phyloP scores from a whole-genome alignment of 2,888 invertebrate species.

The Keiferia lycopersicella region DNA sequence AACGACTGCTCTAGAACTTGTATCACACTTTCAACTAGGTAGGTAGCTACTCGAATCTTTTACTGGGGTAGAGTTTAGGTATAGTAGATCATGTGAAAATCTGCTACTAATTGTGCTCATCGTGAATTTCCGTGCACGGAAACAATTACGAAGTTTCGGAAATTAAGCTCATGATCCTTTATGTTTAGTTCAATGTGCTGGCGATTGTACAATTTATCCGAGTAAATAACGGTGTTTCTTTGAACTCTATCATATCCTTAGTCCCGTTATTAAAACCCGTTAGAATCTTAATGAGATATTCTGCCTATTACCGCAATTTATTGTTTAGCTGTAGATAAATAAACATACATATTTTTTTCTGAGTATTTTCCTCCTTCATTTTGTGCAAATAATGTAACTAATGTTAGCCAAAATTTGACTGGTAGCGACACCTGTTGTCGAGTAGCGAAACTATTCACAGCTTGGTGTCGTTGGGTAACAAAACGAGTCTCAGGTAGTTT shows the following conservation, averaged over 20 bases:
- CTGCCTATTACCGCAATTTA: background rate
- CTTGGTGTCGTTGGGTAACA: too few species aligned
- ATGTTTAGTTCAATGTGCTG: too few species aligned
- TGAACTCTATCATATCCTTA: conserved; percentile 24
- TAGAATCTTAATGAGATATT: background rate
- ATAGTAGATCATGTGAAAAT: too few species aligned
- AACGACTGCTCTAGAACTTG: too few species aligned
- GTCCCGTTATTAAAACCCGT: conserved; percentile 35
- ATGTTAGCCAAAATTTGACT: background rate
- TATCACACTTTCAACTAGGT: too few species aligned
- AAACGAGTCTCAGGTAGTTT: background rate
- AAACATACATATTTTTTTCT: too few species aligned
- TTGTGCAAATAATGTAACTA: background rate
- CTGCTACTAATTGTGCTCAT: too few species aligned
- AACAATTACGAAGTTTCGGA: too few species aligned
- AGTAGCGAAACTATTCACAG: conserved; percentile 20
- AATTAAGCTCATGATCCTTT: too few species aligned
- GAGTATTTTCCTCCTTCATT: background rate
- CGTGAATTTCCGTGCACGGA: too few species aligned
- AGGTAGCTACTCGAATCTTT: too few species aligned
- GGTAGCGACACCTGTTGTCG: conserved; percentile 31
- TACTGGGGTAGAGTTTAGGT: too few species aligned
- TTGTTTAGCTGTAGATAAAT: background rate
- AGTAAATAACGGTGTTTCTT: conserved; percentile 6
- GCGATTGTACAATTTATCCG: background rate